Percentiles rank a stretch among this genome's conserved stretches.
Evolutionary conservation across 2,888 invertebrate species (phyloP).

Genomic region (Alsophila aescularia): DNA sequence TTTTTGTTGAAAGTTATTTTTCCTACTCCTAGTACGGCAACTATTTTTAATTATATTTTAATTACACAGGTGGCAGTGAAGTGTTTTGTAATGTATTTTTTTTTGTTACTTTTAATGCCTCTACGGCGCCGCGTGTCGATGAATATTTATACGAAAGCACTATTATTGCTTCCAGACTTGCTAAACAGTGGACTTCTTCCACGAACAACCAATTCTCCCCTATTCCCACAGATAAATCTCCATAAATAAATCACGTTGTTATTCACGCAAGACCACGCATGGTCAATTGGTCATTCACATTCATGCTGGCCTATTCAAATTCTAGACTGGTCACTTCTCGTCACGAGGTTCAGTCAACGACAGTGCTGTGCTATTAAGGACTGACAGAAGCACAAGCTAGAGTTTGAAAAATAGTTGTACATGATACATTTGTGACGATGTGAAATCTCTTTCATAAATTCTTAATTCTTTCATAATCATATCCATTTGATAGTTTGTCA

Average conservation of each 20-base stretch:
- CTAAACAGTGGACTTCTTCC: background rate
- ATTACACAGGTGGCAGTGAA: background rate
- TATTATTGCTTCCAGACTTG: background rate
- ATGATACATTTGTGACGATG: no score
- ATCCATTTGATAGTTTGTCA: no score
- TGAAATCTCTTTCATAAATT: no score
- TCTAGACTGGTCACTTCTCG: conserved; percentile 25
- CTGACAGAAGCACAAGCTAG: background rate
- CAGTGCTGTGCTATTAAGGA: conserved; percentile 1
- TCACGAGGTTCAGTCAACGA: conserved; percentile 34
- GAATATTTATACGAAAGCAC: background rate
- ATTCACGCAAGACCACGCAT: conserved; percentile 50
- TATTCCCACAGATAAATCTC: conserved; percentile 50
- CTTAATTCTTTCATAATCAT: no score
- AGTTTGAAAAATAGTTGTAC: background rate
- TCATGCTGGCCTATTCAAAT: conserved; percentile 40
- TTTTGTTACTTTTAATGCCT: background rate
- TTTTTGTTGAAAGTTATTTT: no score
- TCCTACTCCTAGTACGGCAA: no score
- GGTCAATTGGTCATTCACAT: conserved; percentile 58
- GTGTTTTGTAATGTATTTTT: background rate
- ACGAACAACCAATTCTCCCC: conserved; percentile 3
- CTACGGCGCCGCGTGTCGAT: background rate
- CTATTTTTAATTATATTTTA: no score
- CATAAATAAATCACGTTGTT: conserved; percentile 54